A percentile compares a stretch with the other conserved stretches of the same genome.
These are phyloP conservation scores for Canis aureus DNA, from an alignment of 2,113 vertebrate species.

Conservation along the genomic window DNA sequence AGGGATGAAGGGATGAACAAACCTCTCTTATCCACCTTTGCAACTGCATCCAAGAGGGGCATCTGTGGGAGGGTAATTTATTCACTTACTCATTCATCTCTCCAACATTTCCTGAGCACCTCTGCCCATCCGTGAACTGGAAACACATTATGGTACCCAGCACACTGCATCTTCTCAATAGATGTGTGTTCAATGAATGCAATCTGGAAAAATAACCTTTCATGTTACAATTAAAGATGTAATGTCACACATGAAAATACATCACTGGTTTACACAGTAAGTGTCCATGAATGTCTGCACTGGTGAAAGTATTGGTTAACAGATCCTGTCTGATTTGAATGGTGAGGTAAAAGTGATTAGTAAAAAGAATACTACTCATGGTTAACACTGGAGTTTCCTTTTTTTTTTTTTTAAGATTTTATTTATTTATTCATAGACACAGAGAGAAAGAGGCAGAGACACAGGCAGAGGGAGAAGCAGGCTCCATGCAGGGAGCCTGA, in stretches of 20 bases:
- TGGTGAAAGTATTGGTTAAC: background rate
- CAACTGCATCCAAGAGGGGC: background rate
- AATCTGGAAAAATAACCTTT: background rate
- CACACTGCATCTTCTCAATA: background rate
- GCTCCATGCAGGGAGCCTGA: too few species aligned
- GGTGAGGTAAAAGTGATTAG: background rate
- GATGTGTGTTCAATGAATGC: background rate
- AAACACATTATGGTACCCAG: background rate
- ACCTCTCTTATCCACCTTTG: background rate
- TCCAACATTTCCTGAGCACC: background rate
- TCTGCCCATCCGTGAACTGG: background rate
- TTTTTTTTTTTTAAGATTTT: too few species aligned
- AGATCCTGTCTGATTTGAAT: background rate
- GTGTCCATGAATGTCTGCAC: background rate
- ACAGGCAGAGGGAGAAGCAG: too few species aligned
- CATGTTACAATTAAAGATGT: background rate
- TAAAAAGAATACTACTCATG: constrained; percentile 5
- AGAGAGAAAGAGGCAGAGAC: too few species aligned
- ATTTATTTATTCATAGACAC: too few species aligned
- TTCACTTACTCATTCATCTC: background rate
- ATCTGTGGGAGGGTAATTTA: background rate
- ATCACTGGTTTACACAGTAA: background rate
- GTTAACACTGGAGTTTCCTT: background rate
- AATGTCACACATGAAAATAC: background rate
- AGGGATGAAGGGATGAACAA: background rate